Evolutionary conservation across 2,888 invertebrate species (phyloP).

Genomic region (Apoderus coryli): DNA sequence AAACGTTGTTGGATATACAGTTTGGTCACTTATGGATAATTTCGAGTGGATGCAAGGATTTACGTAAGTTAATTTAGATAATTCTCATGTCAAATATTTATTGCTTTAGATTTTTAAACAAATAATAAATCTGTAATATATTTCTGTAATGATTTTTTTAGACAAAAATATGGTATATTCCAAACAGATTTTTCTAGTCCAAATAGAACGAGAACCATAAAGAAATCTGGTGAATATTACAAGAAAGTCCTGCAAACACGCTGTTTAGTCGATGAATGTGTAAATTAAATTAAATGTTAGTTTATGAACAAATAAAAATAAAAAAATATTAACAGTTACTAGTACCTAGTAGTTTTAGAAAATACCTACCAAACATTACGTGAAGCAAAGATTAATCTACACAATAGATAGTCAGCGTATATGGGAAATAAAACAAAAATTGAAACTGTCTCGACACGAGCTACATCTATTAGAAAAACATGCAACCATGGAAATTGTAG

Average conservation of each 20-base stretch:
- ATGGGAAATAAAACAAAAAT: too few species aligned
- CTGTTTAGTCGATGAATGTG: conserved; percentile 16
- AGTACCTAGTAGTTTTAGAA: too few species aligned
- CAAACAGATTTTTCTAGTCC: conserved; percentile 49
- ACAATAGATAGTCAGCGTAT: too few species aligned
- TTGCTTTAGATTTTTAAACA: background rate
- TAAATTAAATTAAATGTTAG: conserved; percentile 6
- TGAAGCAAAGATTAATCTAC: too few species aligned
- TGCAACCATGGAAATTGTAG: too few species aligned
- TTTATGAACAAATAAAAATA: too few species aligned
- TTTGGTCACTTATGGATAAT: conserved; percentile 26
- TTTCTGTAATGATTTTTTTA: conserved; percentile 30
- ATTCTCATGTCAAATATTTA: conserved; percentile 3
- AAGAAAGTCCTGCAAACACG: conserved; percentile 36
- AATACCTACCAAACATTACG: too few species aligned
- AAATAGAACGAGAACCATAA: conserved; percentile 44
- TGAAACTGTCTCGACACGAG: too few species aligned
- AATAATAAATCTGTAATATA: background rate
- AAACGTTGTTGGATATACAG: conserved; percentile 31
- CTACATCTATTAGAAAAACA: too few species aligned
- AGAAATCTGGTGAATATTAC: conserved; percentile 44
- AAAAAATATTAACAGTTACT: too few species aligned
- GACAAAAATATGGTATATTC: conserved; percentile 53
- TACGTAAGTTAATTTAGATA: conserved; percentile 26
- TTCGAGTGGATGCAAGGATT: conserved; percentile 35